These are phyloP conservation scores for Drosophila paramelanica DNA, from an alignment of 2,888 invertebrate species.

Conservation along the genomic window DNA sequence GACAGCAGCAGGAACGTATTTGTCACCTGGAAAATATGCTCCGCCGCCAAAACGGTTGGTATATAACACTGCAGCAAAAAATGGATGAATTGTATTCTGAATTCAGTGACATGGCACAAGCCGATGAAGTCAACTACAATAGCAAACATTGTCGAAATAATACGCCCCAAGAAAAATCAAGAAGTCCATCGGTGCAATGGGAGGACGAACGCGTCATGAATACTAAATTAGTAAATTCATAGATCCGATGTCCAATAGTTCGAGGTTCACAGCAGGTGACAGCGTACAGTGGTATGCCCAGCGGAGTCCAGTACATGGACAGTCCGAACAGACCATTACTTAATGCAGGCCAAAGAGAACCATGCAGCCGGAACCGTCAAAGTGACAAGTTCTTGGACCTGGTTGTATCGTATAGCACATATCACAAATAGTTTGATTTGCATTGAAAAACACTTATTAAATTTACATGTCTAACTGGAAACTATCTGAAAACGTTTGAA, in stretches of 20 bases:
- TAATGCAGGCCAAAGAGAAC: background rate
- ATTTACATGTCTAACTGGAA: slow-evolving; percentile 23
- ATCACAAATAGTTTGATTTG: background rate
- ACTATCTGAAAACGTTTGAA: slow-evolving; percentile 24
- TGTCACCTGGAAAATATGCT: slow-evolving; percentile 50
- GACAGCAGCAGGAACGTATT: slow-evolving; percentile 52
- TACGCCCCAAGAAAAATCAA: background rate
- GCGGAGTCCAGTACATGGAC: background rate
- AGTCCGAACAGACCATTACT: background rate
- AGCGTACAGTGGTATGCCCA: slow-evolving; percentile 3
- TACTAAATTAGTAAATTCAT: background rate
- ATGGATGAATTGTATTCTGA: slow-evolving; percentile 54
- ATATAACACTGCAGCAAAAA: slow-evolving; percentile 49
- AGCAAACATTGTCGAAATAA: background rate
- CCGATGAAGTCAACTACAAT: background rate
- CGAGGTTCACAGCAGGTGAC: no score
- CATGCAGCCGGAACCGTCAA: background rate
- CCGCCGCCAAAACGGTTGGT: slow-evolving; percentile 49
- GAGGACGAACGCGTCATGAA: background rate
- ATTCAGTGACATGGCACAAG: slow-evolving; percentile 31
- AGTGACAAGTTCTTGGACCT: slow-evolving; percentile 1
- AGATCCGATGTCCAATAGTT: no score
- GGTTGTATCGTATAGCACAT: background rate
- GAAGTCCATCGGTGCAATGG: background rate
- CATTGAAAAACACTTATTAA: slow-evolving; percentile 18